Evolutionary conservation across 2,113 vertebrate genomes (phyloP).

Genomic region (Malurus elegans): DNA sequence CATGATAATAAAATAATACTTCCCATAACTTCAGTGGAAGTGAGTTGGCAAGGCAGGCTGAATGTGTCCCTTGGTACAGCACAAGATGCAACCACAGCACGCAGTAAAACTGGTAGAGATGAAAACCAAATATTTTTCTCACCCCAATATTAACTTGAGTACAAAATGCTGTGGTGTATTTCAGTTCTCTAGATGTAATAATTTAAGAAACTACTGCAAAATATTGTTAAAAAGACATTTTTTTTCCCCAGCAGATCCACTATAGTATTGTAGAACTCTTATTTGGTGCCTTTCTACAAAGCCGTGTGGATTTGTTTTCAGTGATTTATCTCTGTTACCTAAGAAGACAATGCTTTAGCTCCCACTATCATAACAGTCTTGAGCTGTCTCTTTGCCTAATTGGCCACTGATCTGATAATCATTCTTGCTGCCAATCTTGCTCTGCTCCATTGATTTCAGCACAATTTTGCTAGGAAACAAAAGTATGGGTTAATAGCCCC

Average conservation of each 20-base stretch:
- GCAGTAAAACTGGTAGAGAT: background rate
- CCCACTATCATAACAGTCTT: background rate
- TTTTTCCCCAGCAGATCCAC: background rate
- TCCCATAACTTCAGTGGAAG: background rate
- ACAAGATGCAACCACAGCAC: background rate
- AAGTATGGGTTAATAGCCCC: slow-evolving; percentile 17
- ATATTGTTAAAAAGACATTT: background rate
- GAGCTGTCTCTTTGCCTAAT: slow-evolving; percentile 45
- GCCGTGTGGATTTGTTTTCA: background rate
- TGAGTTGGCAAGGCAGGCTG: background rate
- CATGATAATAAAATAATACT: background rate
- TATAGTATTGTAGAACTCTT: background rate
- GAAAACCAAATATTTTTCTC: slow-evolving; percentile 15
- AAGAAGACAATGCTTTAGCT: background rate
- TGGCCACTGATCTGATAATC: slow-evolving; percentile 36
- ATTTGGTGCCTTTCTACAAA: background rate
- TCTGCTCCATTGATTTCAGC: slow-evolving; percentile 22
- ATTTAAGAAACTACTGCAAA: background rate
- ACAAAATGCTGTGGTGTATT: background rate
- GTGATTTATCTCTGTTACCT: background rate
- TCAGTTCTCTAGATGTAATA: background rate
- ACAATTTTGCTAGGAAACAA: background rate
- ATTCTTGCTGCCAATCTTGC: background rate
- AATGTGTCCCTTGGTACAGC: background rate
- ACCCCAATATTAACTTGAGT: background rate